Conservation (phyloP, 2,888 invertebrate genomes). For the Melikaiella ostensackeni region DNA sequence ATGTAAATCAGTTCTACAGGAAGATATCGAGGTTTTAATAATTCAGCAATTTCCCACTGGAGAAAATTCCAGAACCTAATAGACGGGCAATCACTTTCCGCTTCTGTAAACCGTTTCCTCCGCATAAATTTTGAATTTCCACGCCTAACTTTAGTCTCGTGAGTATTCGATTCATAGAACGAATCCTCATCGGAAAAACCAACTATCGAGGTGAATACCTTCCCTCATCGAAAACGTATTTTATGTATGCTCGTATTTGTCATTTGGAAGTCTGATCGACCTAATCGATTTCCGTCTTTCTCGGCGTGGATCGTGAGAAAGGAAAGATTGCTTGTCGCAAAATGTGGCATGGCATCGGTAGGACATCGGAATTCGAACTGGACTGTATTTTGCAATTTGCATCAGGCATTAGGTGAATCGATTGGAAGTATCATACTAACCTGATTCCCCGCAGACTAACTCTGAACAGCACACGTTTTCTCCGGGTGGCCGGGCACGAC, state of each 20-base stretch:
- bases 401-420: conserved; percentile 42
- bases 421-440: conserved; percentile 73
- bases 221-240: conserved; percentile 21
- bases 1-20: conserved; percentile 21
- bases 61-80: conserved; percentile 27
- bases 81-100: conserved; percentile 27
- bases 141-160: conserved; percentile 32
- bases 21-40: conserved; percentile 36
- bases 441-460: conserved; percentile 83
- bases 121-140: conserved; percentile 29
- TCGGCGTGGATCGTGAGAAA: conserved; percentile 34
- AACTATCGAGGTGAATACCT: conserved; percentile 23
- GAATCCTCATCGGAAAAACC: conserved; percentile 24
- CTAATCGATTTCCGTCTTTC: conserved; percentile 58
- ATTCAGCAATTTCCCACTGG: conserved; percentile 26
- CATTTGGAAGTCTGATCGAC: conserved; percentile 57
- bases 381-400: not conserved
- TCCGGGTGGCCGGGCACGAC: conserved; percentile 82
- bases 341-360: conserved; percentile 48
- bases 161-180: conserved; percentile 28
- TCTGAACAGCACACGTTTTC: conserved; percentile 87
- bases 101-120: conserved; percentile 33
- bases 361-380: conserved; percentile 44
- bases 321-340: not conserved
- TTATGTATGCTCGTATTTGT: conserved; percentile 42